Evolutionary conservation across 2,888 invertebrate species (phyloP), one percentile per base, ranked within the genome.

Genomic region (Conus canariensis): DNA sequence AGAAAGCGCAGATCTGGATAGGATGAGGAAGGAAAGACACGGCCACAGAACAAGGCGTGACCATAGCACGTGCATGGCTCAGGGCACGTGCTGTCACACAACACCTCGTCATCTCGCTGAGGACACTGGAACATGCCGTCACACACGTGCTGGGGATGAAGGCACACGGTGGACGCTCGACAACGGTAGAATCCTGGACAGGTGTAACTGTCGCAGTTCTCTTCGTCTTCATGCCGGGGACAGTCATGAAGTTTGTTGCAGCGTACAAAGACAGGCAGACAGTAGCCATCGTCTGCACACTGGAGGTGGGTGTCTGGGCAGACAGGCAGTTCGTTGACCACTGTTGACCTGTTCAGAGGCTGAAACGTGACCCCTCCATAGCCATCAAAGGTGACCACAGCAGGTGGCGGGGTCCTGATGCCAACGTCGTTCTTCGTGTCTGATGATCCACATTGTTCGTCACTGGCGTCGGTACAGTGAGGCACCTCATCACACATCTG

Each of bases 281-380:
- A 64, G 64, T 64, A 64, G 64, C 64, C 64, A 64, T 64, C 64
- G 64, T 64, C 64, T 64, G 64, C 64, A 64, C 88, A 88, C n/a
- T 77, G 58, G 80, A 80, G 22, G 9, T 88, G 88, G 14, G 88
- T 56, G n/a, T 30, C 56, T 58, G 88, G 77, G 64, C 88, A 88
- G n/a, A 64, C 9, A 7, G 7, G 9, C 12, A 67, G 6, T 10
- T 7, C 30, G 64, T 1, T 67, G 14, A 3, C 70, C 4, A 70
- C n/a, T 22, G 22, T 70, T 22, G 70, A 70, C n/a, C 16, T 70
- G 8, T 4, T 59, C 19, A 30, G 59, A 1, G 10, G 25, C n/a
- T 9, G 64, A 45, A 19, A 30, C 70, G 64, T 30, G 10, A 30
- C 30, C 25, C 30, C 7, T 30, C 30, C 8, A 30, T 86, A 45